A percentile compares a stretch with the other conserved stretches of the same genome.
Evolutionary conservation across 1,140 invertebrate genomes (phyloP).

Genomic region (Doryteuthis pealeii): DNA sequence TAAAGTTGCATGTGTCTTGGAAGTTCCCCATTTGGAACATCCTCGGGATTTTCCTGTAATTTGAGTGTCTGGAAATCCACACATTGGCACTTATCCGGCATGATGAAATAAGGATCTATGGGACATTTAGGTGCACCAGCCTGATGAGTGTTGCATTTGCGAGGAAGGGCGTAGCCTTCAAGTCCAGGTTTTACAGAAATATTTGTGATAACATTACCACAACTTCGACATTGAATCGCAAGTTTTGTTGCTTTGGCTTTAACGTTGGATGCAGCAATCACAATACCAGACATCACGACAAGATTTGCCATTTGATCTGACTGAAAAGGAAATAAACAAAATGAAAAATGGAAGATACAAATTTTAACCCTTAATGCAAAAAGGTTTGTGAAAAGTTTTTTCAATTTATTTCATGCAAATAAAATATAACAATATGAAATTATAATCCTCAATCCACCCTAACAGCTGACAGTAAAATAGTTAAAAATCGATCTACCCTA

Average conservation of each 20-base stretch:
- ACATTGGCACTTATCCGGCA: conserved; percentile 95
- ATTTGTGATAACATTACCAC: conserved; percentile 85
- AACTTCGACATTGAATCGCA: conserved; percentile 93
- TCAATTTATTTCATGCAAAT: too few relatives aligned
- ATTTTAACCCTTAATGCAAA: too few relatives aligned
- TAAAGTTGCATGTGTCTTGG: conserved; percentile 94
- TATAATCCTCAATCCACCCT: too few relatives aligned
- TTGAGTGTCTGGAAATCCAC: conserved; percentile 89
- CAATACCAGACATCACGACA: conserved; percentile 94
- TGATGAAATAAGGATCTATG: conserved; percentile 96
- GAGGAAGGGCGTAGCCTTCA: conserved; percentile 94
- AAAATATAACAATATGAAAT: too few relatives aligned
- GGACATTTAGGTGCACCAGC: conserved; percentile 79
- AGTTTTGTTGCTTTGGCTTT: conserved; percentile 94
- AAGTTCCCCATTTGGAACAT: conserved; percentile 97
- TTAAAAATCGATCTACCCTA: too few relatives aligned
- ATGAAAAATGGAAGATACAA: neutral
- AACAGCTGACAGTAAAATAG: too few relatives aligned
- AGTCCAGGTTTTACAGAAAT: conserved; percentile 90
- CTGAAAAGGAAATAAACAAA: conserved; percentile 63
- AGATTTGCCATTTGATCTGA: conserved; percentile 90
- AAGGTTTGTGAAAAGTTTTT: too few relatives aligned
- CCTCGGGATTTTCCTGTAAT: conserved; percentile 94
- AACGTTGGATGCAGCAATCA: conserved; percentile 91
- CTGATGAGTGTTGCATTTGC: conserved; percentile 91